Evolutionary conservation across 1,140 invertebrate genomes (phyloP).

Genomic region (Rhopalosiphum maidis): DNA sequence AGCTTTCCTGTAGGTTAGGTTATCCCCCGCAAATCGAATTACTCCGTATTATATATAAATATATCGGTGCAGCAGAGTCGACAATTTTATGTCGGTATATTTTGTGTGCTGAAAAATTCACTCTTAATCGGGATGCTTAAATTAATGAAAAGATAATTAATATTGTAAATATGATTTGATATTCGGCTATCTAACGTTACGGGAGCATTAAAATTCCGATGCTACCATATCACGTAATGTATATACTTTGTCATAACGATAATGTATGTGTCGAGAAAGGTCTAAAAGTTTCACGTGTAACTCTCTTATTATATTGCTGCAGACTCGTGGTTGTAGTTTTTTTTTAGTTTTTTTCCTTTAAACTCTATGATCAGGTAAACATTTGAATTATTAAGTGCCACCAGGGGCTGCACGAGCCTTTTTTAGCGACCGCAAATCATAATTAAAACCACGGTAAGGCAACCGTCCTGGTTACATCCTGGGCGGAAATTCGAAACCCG

Average conservation of each 20-base stretch:
- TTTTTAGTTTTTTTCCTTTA: neutral
- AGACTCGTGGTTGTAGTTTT: neutral
- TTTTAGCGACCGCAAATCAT: conserved; percentile 45
- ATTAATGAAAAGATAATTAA: neutral
- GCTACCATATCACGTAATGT: neutral
- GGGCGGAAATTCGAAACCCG: conserved; percentile 5
- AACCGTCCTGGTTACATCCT: neutral
- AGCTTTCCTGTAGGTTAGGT: neutral
- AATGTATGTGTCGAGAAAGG: neutral
- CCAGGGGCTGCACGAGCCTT: neutral
- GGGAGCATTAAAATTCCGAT: neutral
- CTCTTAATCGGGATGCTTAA: neutral
- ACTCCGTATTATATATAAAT: neutral
- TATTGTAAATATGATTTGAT: neutral
- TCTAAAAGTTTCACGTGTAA: neutral
- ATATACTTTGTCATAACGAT: neutral
- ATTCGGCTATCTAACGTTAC: neutral
- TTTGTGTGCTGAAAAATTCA: neutral
- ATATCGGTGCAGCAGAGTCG: neutral
- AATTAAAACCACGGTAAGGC: conserved; percentile 40
- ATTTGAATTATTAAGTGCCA: conserved; percentile 47
- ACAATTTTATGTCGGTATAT: neutral
- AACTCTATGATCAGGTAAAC: neutral
- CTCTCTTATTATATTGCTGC: neutral
- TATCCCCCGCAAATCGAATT: neutral